Evolutionary conservation across 2,888 invertebrate species (phyloP), one percentile per base, ranked within the genome.

Genomic region (Creontiades dilutus): DNA sequence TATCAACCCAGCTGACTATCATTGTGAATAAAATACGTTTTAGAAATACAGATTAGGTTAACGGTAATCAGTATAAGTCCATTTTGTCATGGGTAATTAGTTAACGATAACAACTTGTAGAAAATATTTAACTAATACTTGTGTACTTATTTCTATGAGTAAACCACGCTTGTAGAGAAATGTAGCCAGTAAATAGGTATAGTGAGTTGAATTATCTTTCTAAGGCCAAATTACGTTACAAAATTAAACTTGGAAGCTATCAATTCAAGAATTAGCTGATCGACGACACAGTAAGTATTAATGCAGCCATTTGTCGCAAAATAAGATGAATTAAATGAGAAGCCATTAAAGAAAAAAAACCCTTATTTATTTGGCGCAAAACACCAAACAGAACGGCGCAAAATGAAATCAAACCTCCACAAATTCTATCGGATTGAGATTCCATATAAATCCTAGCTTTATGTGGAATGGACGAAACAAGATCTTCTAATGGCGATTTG

Each of bases 391-490:
- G 52, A 48, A 82, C 23, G 52, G 27, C 14, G 48, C 19, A 82
- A 27, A 82, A 37, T 37, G 37, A 28, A 82, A 23, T 19, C 85
- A 61, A 85, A 85, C 85, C 85, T 85, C 85, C 55, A 55, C 57
- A 85, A 37, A 57, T 28, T 57, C 46, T 85, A 85, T 85, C 61
- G 37, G 28, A n/a, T 85, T 85, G 85, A 57, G 85, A 16, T 85
- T 57, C 85, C 85, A 57, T 61, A 85, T 57, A 85, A 85, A 85
- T 85, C 57, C 85, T 85, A 85, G 85, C 85, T 85, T 57, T 85
- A 85, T 85, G 85, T 16, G 23, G 85, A 57, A 85, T 37, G 85
- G 85, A 85, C 57, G 85, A 57, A 37, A 85, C 85, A 55, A 85
- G 61, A 61, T 85, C 85, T 37, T 85, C 85, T 27, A 85, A 61